These are phyloP conservation scores for Capitulum mitella DNA, from an alignment of 2,888 invertebrate genomes.

Conservation along the genomic window DNA sequence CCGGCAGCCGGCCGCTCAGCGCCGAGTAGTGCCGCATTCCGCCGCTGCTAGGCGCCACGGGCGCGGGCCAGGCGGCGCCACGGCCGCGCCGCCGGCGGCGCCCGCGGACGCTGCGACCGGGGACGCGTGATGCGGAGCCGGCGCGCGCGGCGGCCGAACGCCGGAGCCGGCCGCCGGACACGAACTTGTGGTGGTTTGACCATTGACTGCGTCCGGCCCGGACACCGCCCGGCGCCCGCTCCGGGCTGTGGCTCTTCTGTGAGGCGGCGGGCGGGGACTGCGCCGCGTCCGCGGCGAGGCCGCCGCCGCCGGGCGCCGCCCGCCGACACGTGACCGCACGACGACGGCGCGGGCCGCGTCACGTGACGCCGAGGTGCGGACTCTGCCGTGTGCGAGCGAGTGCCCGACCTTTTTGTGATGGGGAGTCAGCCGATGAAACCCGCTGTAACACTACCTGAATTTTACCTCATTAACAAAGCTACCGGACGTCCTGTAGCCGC, in stretches of 20 bases:
- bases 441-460: conserved; percentile 23
- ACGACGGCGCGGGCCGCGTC: not conserved
- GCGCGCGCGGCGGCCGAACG: not conserved
- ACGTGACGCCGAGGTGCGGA: not conserved
- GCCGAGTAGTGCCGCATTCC: conserved; percentile 18
- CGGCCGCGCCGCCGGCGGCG: not conserved
- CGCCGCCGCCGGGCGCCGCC: not conserved
- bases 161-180: not conserved
- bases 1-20: not conserved
- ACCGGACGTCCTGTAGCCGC: not conserved
- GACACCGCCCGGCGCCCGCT: not conserved
- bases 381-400: not conserved
- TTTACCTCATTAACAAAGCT: conserved; percentile 24
- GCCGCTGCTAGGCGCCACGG: conserved; percentile 9
- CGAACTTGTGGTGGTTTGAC: not conserved
- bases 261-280: not conserved
- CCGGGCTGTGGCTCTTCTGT: not conserved
- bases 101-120: not conserved
- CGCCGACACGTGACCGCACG: not conserved
- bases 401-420: conserved; percentile 7
- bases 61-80: not conserved
- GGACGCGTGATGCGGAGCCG: too few relatives aligned
- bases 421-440: conserved; percentile 11
- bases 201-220: not conserved
- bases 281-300: not conserved